Conservation (phyloP, 2,113 vertebrate genomes). For the Mormyrus lacerda region DNA sequence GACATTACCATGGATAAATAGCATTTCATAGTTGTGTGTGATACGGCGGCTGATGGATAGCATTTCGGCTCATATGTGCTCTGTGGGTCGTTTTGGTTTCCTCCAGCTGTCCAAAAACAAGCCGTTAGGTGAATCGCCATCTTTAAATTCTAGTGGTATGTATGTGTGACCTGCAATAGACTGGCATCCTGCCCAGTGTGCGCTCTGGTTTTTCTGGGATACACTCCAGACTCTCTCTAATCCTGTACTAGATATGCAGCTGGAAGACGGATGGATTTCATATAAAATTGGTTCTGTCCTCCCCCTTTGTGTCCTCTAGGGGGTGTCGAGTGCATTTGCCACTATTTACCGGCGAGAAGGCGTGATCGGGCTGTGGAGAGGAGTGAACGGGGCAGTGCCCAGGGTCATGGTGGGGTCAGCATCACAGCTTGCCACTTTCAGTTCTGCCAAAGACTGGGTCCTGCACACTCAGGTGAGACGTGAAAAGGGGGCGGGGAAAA, state of each 20-base stretch:
- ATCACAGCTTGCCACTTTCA: constrained; percentile 80
- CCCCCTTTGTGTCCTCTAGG: constrained; percentile 52
- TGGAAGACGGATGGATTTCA: not conserved
- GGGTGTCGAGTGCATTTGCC: constrained; percentile 64
- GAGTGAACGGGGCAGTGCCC: constrained; percentile 79
- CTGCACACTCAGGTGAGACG: constrained; percentile 49
- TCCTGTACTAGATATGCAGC: not conserved
- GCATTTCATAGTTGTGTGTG: not conserved
- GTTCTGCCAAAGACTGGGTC: constrained; percentile 81
- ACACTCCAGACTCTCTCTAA: not conserved
- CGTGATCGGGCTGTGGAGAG: constrained; percentile 78
- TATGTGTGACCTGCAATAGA: not conserved
- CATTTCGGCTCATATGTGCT: not conserved
- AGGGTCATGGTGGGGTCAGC: constrained; percentile 87
- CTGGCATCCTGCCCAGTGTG: not conserved
- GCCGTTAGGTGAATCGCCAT: not conserved
- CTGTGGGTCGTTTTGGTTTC: not conserved
- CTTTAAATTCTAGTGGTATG: not conserved
- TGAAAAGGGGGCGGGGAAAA: not conserved
- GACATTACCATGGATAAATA: not conserved
- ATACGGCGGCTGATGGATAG: not conserved
- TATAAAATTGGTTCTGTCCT: not conserved
- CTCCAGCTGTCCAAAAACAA: not conserved
- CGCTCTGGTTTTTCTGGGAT: not conserved
- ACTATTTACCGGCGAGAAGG: constrained; percentile 82